These are phyloP conservation scores for Strix aluco DNA, from an alignment of 2,113 vertebrate species.

Conservation along the genomic window DNA sequence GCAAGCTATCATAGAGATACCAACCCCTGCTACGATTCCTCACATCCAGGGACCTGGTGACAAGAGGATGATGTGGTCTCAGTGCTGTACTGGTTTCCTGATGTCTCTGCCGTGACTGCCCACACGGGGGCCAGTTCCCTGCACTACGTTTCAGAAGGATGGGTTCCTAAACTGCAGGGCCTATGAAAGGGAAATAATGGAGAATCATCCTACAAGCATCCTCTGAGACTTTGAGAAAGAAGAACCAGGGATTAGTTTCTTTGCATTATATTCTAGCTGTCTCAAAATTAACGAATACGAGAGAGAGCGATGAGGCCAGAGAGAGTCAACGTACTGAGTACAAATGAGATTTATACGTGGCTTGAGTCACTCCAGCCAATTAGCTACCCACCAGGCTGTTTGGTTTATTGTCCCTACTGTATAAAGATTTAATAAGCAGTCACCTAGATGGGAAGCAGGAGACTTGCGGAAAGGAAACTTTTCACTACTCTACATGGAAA, in stretches of 20 bases:
- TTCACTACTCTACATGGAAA: neutral
- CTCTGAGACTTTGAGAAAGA: neutral
- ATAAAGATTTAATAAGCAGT: slow-evolving; percentile 61
- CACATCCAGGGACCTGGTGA: neutral
- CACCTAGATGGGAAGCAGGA: slow-evolving; percentile 48
- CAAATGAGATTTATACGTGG: slow-evolving; percentile 50
- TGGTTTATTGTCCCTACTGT: slow-evolving; percentile 34
- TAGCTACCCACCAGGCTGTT: slow-evolving; percentile 52
- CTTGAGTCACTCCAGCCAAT: slow-evolving; percentile 59
- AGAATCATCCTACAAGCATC: neutral
- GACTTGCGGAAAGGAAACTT: slow-evolving; percentile 43
- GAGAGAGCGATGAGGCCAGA: neutral
- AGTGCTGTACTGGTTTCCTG: neutral
- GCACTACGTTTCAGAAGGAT: neutral
- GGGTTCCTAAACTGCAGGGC: neutral
- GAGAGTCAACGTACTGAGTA: slow-evolving; percentile 15
- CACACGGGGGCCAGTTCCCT: neutral
- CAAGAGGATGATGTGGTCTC: neutral
- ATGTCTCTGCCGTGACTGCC: neutral
- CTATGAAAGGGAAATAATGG: neutral
- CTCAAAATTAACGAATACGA: slow-evolving; percentile 9
- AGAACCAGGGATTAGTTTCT: neutral
- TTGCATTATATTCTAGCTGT: neutral
- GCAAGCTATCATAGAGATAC: neutral
- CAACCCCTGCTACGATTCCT: neutral